Conservation (phyloP, 2,113 vertebrate species). For the Martes martes region DNA sequence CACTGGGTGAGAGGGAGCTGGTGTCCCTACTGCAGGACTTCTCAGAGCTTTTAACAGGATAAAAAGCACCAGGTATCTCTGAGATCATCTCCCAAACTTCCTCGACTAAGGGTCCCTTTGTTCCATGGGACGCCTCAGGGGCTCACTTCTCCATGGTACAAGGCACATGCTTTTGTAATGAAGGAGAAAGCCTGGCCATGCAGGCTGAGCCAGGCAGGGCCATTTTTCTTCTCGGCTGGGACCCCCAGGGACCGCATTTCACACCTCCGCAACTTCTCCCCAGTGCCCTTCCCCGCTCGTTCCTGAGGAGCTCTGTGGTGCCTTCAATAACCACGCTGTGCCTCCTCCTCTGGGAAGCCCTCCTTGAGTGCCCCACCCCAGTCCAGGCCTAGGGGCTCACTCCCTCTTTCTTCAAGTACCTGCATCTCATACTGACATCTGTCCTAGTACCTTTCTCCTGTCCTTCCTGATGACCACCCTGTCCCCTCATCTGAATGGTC, state of each 20-base stretch:
- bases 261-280: neutral
- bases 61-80: fast-evolving
- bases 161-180: neutral
- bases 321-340: fast-evolving
- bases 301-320: neutral
- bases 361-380: neutral
- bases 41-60: neutral
- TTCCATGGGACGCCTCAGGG: neutral
- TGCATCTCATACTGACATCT: fast-evolving
- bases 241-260: too few relatives aligned
- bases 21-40: neutral
- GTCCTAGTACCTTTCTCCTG: neutral
- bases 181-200: neutral
- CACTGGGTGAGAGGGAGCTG: neutral
- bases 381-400: too few relatives aligned
- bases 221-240: neutral
- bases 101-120: neutral
- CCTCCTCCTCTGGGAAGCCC: neutral
- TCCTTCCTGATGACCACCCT: neutral
- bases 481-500: neutral
- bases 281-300: fast-evolving
- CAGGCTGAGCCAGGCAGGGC: neutral
- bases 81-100: neutral
- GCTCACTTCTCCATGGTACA: neutral
- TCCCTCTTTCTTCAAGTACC: too few relatives aligned